phyloP scores from a whole-genome alignment of 2,888 invertebrate species.

The Diarsia brunnea region DNA sequence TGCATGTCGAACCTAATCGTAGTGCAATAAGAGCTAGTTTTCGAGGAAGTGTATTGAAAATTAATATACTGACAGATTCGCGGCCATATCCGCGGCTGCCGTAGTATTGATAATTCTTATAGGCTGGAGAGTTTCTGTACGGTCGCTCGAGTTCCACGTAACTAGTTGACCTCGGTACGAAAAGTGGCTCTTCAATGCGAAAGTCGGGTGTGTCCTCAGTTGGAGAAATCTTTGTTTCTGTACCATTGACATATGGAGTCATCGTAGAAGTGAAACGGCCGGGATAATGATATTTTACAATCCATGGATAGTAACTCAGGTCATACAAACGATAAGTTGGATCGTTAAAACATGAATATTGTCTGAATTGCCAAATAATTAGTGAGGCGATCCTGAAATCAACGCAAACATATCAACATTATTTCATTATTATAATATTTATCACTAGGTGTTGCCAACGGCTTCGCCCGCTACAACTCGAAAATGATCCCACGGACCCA shows the following conservation, averaged over 20 bases:
- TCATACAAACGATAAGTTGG: not conserved
- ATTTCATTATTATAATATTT: too few relatives aligned
- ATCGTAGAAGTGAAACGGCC: not conserved
- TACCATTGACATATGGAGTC: slow-evolving; percentile 14
- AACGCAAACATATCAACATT: not conserved
- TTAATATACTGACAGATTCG: not conserved
- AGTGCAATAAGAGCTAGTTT: too few relatives aligned
- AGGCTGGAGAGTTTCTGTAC: slow-evolving; percentile 38
- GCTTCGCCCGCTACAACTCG: too few relatives aligned
- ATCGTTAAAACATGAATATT: not conserved
- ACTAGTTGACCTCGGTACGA: accelerated
- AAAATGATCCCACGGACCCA: too few relatives aligned
- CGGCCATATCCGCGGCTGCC: accelerated
- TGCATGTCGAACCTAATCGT: too few relatives aligned
- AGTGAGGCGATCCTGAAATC: slow-evolving; percentile 28
- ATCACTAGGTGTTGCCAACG: too few relatives aligned
- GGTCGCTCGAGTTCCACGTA: slow-evolving; percentile 34
- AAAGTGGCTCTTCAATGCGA: slow-evolving; percentile 41
- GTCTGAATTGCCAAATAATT: not conserved
- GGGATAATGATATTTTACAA: slow-evolving; percentile 26
- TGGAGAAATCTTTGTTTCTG: not conserved
- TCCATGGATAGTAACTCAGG: accelerated
- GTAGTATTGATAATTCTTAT: not conserved
- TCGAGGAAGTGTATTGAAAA: too few relatives aligned
- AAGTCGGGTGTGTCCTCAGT: slow-evolving; percentile 13